Evolutionary conservation across 2,888 invertebrate species (phyloP).

Genomic region (Stenodera caucasica): DNA sequence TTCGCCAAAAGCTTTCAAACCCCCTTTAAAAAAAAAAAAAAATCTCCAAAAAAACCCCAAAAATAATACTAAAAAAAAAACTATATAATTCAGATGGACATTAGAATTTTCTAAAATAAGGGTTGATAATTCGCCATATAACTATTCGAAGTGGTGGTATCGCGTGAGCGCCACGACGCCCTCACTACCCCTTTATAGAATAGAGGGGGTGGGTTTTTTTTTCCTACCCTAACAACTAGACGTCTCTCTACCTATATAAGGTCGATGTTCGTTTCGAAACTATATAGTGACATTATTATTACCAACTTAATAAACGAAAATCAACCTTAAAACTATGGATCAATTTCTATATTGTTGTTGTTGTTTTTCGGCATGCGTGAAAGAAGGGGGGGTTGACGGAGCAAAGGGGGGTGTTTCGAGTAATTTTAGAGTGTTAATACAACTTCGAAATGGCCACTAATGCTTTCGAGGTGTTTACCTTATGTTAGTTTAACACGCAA

Average conservation of each 20-base stretch:
- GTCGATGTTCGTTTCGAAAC: neutral
- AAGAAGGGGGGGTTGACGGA: too few relatives aligned
- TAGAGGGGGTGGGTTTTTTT: too few relatives aligned
- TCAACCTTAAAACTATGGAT: neutral
- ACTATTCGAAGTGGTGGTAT: neutral
- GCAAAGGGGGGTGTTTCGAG: too few relatives aligned
- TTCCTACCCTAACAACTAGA: too few relatives aligned
- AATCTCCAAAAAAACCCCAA: too few relatives aligned
- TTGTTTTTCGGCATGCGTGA: too few relatives aligned
- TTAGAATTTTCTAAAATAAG: too few relatives aligned
- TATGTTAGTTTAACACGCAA: constrained; percentile 53
- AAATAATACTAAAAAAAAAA: constrained; percentile 1
- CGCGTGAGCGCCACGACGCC: neutral
- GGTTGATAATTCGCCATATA: too few relatives aligned
- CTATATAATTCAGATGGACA: too few relatives aligned
- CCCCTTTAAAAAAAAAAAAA: too few relatives aligned
- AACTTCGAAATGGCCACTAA: constrained; percentile 57
- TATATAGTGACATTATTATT: too few relatives aligned
- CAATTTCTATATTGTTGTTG: too few relatives aligned
- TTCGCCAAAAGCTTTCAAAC: constrained; percentile 13
- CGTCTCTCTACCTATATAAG: neutral
- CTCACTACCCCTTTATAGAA: neutral
- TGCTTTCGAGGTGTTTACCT: constrained; percentile 55
- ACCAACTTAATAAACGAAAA: neutral
- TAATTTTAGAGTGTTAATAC: constrained; percentile 53